phyloP scores from a whole-genome alignment of 2,797 vertebrate genomes.

The Enteromius thamalakanensis region DNA sequence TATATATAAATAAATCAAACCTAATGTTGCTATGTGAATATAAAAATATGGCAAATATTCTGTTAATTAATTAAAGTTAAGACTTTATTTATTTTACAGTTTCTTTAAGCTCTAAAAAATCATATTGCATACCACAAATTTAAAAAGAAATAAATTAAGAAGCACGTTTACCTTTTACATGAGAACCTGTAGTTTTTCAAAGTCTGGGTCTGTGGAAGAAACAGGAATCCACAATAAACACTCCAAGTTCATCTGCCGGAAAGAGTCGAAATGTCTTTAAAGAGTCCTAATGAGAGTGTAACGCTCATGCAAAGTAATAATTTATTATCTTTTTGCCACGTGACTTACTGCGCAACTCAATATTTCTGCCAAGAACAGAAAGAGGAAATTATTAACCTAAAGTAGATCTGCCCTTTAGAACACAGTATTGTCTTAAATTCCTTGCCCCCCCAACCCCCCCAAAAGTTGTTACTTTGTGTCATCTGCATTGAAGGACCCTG shows the following conservation, averaged over 20 bases:
- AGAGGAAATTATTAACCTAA: constrained; percentile 16
- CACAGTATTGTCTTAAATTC: not conserved
- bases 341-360: not conserved
- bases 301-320: constrained; percentile 9
- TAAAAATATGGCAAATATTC: not conserved
- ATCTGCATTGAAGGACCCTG: too few species aligned
- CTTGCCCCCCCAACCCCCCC: not conserved
- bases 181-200: not conserved
- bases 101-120: not conserved
- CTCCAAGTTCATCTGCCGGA: not conserved
- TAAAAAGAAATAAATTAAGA: not conserved
- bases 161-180: not conserved
- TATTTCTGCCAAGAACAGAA: not conserved
- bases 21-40: not conserved
- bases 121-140: not conserved
- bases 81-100: not conserved
- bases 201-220: not conserved
- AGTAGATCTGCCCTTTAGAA: not conserved
- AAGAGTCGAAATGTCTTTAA: not conserved
- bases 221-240: not conserved
- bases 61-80: not conserved
- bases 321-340: not conserved
- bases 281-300: not conserved
- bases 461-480: too few species aligned
- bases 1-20: not conserved